Evolutionary conservation across 35 echinoderm and acorn worm genomes (phyloP).

Genomic region (Anneissia japonica): DNA sequence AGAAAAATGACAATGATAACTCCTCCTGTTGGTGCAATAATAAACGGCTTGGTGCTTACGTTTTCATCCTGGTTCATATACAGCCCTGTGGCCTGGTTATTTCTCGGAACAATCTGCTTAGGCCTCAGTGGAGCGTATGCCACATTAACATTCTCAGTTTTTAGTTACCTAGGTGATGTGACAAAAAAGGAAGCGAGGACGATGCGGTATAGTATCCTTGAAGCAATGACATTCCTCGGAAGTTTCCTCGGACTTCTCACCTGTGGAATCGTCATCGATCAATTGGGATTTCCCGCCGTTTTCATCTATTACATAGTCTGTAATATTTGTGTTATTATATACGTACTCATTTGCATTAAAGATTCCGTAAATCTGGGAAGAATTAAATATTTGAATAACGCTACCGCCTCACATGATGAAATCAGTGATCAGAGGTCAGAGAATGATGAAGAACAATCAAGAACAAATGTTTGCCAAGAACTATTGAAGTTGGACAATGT

Average conservation of each 20-base stretch:
- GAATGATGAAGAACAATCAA: not conserved
- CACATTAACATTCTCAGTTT: conserved; percentile 63
- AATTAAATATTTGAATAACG: not conserved
- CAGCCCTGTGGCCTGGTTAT: conserved; percentile 50
- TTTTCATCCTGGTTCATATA: conserved; percentile 46
- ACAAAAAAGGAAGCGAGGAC: conserved; percentile 61
- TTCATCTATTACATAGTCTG: conserved; percentile 69
- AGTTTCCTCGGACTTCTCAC: conserved; percentile 77
- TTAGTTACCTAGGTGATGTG: conserved; percentile 88
- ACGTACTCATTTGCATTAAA: conserved; percentile 55
- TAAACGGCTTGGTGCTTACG: conserved; percentile 63
- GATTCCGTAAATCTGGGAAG: conserved; percentile 42
- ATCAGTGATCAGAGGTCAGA: not conserved
- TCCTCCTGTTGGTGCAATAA: conserved; percentile 53
- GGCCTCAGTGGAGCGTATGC: conserved; percentile 63
- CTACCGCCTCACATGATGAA: not conserved
- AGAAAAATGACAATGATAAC: conserved; percentile 56
- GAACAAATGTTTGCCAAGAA: conserved; percentile 29
- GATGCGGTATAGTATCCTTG: conserved; percentile 67
- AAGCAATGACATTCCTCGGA: conserved; percentile 87
- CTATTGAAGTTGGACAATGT: conserved; percentile 67
- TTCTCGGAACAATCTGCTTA: conserved; percentile 59
- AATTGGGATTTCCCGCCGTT: conserved; percentile 61
- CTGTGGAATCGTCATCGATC: conserved; percentile 74
- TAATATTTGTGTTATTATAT: conserved; percentile 47